A percentile compares a stretch with the other conserved stretches of the same genome.
phyloP scores from a whole-genome alignment of 2,113 vertebrate genomes.

The Myotis lucifugus region DNA sequence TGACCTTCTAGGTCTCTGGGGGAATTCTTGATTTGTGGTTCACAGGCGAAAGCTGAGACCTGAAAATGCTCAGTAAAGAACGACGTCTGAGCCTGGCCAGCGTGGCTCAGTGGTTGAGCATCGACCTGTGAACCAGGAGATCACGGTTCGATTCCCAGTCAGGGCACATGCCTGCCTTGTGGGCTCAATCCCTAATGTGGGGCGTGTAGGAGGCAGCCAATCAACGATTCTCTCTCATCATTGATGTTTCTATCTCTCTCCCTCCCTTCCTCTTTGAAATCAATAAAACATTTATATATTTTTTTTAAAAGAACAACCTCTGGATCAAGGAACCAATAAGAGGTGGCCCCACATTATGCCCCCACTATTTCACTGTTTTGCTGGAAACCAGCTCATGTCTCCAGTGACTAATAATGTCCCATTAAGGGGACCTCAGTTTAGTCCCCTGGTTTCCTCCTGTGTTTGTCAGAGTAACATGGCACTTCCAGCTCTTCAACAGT shows the following conservation, averaged over 20 bases:
- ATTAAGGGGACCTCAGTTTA: background rate
- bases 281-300: no score
- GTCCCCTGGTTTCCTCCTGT: background rate
- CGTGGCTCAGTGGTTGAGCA: no score
- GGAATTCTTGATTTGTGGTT: background rate
- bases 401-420: background rate
- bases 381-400: background rate
- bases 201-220: no score
- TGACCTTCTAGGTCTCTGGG: background rate
- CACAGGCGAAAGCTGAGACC: background rate
- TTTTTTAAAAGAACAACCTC: background rate
- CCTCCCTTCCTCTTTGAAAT: background rate
- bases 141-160: no score
- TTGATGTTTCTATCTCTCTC: background rate
- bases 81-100: background rate
- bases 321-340: background rate
- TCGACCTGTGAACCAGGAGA: no score
- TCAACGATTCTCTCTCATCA: no score
- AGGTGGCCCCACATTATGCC: background rate
- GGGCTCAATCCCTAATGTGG: no score
- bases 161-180: no score
- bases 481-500: background rate
- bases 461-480: background rate
- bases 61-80: background rate
- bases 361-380: background rate